These are phyloP conservation scores for Odocoileus virginianus DNA, from an alignment of 2,113 vertebrate genomes.

Conservation along the genomic window DNA sequence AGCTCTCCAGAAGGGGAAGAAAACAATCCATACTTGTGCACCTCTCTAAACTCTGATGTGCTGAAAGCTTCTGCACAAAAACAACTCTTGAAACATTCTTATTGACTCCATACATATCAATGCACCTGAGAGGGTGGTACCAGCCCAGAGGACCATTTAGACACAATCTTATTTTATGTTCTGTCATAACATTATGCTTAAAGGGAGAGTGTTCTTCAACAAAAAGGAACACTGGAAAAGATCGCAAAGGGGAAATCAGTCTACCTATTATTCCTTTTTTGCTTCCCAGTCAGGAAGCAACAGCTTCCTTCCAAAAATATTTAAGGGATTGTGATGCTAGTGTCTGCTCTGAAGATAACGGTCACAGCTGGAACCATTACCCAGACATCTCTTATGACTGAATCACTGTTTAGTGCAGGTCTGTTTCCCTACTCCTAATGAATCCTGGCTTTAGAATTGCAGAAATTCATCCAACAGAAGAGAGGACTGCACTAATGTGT, in stretches of 20 bases:
- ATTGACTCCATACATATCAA: not conserved
- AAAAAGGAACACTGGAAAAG: not conserved
- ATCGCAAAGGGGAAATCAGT: not conserved
- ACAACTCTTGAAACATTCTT: not conserved
- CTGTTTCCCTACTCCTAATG: slow-evolving; percentile 35
- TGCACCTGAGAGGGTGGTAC: not conserved
- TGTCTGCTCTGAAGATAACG: not conserved
- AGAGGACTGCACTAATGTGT: not conserved
- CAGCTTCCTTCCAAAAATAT: slow-evolving; percentile 18
- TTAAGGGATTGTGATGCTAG: not conserved
- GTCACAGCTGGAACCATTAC: slow-evolving; percentile 27
- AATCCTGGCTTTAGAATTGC: not conserved
- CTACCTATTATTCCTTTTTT: not conserved
- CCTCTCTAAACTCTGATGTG: not conserved
- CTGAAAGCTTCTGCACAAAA: not conserved
- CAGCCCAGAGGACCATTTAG: not conserved
- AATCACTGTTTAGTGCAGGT: not conserved
- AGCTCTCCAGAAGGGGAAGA: not conserved
- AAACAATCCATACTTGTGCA: not conserved
- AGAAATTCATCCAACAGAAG: slow-evolving; percentile 41
- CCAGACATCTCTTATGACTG: not conserved
- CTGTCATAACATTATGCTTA: not conserved
- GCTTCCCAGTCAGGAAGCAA: not conserved
- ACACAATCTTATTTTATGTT: not conserved
- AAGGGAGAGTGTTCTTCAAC: not conserved